Conservation (phyloP, 2,797 vertebrate species). For the Bovichtus diacanthus region DNA sequence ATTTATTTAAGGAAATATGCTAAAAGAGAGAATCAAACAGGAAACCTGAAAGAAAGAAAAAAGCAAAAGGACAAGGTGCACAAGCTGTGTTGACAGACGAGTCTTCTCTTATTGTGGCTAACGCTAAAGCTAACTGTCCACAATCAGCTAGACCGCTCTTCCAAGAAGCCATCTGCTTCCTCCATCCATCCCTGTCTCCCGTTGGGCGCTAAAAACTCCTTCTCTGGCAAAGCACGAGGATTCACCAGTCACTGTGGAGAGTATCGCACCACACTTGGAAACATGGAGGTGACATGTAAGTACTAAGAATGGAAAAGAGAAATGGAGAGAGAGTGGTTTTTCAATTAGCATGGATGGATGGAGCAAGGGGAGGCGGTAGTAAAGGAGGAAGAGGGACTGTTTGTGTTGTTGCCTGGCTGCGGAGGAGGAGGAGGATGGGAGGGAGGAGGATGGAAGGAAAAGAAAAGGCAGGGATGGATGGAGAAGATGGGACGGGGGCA, state of each 20-base stretch:
- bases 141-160: conserved; percentile 63
- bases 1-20: conserved; percentile 1
- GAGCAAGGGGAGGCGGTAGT: conserved; percentile 51
- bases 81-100: conserved; percentile 57
- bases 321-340: conserved; percentile 11
- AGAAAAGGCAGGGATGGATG: conserved; percentile 50
- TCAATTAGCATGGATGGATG: conserved; percentile 49
- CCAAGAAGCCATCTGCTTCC: conserved; percentile 75
- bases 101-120: conserved; percentile 70
- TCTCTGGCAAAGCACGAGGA: conserved; percentile 59
- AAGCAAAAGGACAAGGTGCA: conserved; percentile 44
- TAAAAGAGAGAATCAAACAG: conserved; percentile 17
- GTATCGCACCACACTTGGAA: conserved; percentile 66
- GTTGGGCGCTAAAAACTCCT: conserved; percentile 48
- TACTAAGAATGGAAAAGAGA: conserved; percentile 59
- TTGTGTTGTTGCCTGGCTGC: conserved; percentile 77
- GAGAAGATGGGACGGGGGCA: conserved; percentile 50
- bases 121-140: conserved; percentile 59
- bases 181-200: conserved; percentile 42
- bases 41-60: conserved; percentile 27
- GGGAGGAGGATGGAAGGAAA: conserved; percentile 28
- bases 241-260: conserved; percentile 74
- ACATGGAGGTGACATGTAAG: conserved; percentile 89
- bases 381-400: conserved; percentile 62
- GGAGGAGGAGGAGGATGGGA: conserved; percentile 36